Conservation (phyloP, 2,797 vertebrate species). For the Peromyscus melanophrys region DNA sequence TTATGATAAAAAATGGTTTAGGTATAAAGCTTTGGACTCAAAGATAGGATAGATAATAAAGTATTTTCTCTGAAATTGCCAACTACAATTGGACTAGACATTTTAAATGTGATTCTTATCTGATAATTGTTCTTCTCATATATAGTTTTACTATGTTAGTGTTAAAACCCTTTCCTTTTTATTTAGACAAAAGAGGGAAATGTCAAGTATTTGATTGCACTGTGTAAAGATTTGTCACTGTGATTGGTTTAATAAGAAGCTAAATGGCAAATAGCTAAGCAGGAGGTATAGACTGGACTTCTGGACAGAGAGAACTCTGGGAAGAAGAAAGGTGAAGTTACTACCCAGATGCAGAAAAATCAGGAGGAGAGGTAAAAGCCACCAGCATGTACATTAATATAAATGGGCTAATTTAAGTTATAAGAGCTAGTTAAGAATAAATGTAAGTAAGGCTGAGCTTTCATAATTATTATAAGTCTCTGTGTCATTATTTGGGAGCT, state of each 20-base stretch:
- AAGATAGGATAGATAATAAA: too few species aligned
- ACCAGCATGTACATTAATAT: neutral
- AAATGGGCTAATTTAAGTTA: neutral
- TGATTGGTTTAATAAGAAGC: neutral
- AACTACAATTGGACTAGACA: too few species aligned
- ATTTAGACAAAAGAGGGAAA: too few species aligned
- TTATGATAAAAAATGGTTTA: too few species aligned
- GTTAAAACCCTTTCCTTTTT: too few species aligned
- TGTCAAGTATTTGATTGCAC: neutral
- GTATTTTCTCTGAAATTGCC: too few species aligned
- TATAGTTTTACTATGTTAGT: too few species aligned
- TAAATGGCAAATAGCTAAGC: neutral
- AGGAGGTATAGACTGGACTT: neutral
- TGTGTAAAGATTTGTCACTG: neutral
- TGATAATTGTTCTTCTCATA: too few species aligned
- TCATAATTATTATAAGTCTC: neutral
- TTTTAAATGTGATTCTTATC: too few species aligned
- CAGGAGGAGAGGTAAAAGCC: neutral
- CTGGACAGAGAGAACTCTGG: neutral
- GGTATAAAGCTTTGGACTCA: too few species aligned
- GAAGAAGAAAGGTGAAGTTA: neutral
- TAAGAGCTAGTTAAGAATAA: neutral
- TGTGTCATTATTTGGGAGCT: neutral
- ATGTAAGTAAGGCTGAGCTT: neutral
- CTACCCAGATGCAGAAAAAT: neutral